Conservation (phyloP, 2,113 vertebrate species). For the Romanogobio albipinnatus region DNA sequence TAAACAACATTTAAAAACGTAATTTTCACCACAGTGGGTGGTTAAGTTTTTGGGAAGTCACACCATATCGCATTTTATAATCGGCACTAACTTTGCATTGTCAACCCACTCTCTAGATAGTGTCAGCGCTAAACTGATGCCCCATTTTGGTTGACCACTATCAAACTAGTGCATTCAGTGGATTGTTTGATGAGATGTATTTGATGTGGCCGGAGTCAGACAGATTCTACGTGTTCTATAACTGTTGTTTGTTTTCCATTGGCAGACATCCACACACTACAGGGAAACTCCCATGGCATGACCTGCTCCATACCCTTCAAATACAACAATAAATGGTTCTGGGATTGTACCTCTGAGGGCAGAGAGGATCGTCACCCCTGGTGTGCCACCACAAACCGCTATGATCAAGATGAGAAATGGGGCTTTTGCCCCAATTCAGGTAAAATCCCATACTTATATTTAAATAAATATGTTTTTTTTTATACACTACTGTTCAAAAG, state of each 20-base stretch:
- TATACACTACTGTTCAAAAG: background rate
- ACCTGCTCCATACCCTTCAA: conserved; percentile 90
- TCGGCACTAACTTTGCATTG: background rate
- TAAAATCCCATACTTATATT: conserved; percentile 61
- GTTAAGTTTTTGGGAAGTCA: too few relatives aligned
- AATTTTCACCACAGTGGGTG: too few relatives aligned
- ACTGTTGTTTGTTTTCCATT: conserved; percentile 55
- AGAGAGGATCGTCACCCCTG: conserved; percentile 81
- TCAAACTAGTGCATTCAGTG: background rate
- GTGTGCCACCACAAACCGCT: conserved; percentile 88
- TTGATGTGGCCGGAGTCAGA: conserved; percentile 2
- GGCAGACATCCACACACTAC: conserved; percentile 86
- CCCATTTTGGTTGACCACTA: background rate
- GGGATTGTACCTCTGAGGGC: conserved; percentile 86
- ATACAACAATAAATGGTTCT: conserved; percentile 89
- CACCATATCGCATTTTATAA: background rate
- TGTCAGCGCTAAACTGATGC: background rate
- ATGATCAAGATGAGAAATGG: conserved; percentile 88
- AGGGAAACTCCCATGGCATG: conserved; percentile 86
- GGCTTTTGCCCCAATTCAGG: conserved; percentile 89
- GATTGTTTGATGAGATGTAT: background rate
- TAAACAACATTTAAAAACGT: too few relatives aligned
- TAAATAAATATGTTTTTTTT: background rate
- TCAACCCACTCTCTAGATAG: background rate
- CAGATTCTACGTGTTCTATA: background rate